A percentile compares a stretch with the other conserved stretches of the same genome.
phyloP scores from a whole-genome alignment of 2,888 invertebrate genomes.

The Polylopha cassiicola region DNA sequence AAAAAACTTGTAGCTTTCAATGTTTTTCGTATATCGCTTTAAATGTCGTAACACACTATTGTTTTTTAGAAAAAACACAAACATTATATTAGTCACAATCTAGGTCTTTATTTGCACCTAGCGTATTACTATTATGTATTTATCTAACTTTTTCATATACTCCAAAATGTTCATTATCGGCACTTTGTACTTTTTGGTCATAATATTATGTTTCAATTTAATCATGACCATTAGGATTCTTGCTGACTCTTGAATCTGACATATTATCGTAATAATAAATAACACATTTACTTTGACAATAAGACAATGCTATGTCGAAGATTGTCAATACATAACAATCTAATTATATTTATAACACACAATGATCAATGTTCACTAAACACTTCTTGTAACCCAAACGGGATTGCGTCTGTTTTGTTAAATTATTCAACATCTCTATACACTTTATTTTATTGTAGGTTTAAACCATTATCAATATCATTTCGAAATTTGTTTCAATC shows the following conservation, averaged over 20 bases:
- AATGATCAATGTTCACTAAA: slow-evolving; percentile 12
- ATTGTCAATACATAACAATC: slow-evolving; percentile 32
- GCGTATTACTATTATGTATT: slow-evolving; percentile 3
- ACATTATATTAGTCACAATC: slow-evolving; percentile 15
- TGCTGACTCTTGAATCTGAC: background rate
- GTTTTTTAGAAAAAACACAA: slow-evolving; percentile 19
- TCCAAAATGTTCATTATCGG: slow-evolving; percentile 5
- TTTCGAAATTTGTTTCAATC: too few relatives aligned
- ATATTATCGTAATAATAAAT: slow-evolving; percentile 30
- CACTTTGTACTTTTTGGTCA: slow-evolving; percentile 16
- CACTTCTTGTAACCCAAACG: slow-evolving; percentile 5
- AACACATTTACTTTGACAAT: slow-evolving; percentile 33
- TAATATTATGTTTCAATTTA: slow-evolving; percentile 9
- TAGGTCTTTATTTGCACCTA: slow-evolving; percentile 12
- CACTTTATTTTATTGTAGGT: too few relatives aligned
- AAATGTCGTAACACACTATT: slow-evolving; percentile 40
- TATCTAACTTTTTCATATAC: slow-evolving; percentile 7
- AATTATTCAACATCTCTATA: slow-evolving; percentile 2
- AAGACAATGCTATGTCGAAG: slow-evolving; percentile 22
- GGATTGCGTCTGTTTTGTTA: slow-evolving; percentile 19
- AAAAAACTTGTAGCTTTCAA: slow-evolving; percentile 32
- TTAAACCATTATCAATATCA: too few relatives aligned
- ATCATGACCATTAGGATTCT: background rate
- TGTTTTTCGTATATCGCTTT: slow-evolving; percentile 36
- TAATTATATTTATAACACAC: slow-evolving; percentile 7